Evolutionary conservation across 2,113 vertebrate genomes (phyloP).

Genomic region (Lepisosteus osseus): DNA sequence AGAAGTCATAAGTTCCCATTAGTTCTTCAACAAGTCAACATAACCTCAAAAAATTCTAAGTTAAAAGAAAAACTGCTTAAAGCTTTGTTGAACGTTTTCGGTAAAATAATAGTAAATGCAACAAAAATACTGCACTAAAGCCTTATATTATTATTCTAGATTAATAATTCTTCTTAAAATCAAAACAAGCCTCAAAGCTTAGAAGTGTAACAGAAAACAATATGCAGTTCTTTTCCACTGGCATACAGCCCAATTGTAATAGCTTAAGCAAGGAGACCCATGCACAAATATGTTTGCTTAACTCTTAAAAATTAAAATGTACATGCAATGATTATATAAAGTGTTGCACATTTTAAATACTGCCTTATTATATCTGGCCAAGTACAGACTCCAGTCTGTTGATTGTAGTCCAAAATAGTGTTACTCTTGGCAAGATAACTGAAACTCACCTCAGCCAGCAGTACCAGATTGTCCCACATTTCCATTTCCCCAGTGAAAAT

Average conservation of each 20-base stretch:
- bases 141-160: too few relatives aligned
- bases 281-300: constrained; percentile 45
- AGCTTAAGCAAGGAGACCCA: constrained; percentile 42
- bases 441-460: constrained; percentile 24
- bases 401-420: constrained; percentile 27
- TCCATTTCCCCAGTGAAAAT: constrained; percentile 11
- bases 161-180: constrained; percentile 18
- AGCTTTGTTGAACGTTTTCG: too few relatives aligned
- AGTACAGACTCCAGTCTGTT: constrained; percentile 26
- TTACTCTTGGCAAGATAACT: constrained; percentile 34
- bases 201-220: constrained; percentile 41
- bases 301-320: constrained; percentile 32
- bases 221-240: constrained; percentile 38
- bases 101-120: too few relatives aligned
- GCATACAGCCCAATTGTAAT: constrained; percentile 40
- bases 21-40: too few relatives aligned
- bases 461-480: constrained; percentile 22
- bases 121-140: too few relatives aligned
- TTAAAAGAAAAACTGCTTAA: too few relatives aligned
- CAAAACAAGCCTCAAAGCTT: constrained; percentile 15
- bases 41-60: too few relatives aligned
- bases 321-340: constrained; percentile 36
- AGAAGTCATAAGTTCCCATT: too few relatives aligned
- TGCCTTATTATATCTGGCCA: constrained; percentile 31
- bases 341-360: constrained; percentile 15